A percentile compares a stretch with the other conserved stretches of the same genome.
Conservation (phyloP, 2,797 vertebrate species). For the Melanogrammus aeglefinus region DNA sequence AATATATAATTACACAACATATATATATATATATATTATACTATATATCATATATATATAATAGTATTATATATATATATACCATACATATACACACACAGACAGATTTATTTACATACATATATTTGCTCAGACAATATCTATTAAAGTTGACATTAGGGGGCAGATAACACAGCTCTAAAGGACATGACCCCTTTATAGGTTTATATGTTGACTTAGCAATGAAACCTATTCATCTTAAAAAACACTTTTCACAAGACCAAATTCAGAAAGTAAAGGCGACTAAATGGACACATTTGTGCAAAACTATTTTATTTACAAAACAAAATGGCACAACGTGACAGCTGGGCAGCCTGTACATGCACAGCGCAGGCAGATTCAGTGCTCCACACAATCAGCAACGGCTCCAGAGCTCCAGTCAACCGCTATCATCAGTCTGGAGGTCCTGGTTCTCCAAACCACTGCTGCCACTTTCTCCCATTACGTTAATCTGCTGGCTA, state of each 20-base stretch:
- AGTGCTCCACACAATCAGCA: constrained; percentile 51
- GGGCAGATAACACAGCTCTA: too few relatives aligned
- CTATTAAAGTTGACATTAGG: too few relatives aligned
- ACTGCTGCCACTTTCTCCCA: background rate
- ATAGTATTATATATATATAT: too few relatives aligned
- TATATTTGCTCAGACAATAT: background rate
- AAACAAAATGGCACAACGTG: constrained; percentile 98
- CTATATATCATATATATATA: too few relatives aligned
- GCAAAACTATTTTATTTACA: constrained; percentile 99
- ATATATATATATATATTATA: background rate
- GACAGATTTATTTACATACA: background rate
- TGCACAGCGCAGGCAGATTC: constrained; percentile 84
- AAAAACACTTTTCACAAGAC: too few relatives aligned
- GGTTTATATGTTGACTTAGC: too few relatives aligned
- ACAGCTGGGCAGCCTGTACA: constrained; percentile 87
- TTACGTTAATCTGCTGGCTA: background rate
- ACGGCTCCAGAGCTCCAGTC: constrained; percentile 24
- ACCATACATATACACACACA: too few relatives aligned
- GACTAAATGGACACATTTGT: constrained; percentile 84
- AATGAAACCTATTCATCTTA: too few relatives aligned
- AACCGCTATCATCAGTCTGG: background rate
- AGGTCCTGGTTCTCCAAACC: background rate
- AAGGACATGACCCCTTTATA: too few relatives aligned
- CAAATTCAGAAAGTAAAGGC: constrained; percentile 32
- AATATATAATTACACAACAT: background rate